Base-by-base conservation (phyloP, 2,888 invertebrate genomes). In the Endotricha flammealis region DNA sequence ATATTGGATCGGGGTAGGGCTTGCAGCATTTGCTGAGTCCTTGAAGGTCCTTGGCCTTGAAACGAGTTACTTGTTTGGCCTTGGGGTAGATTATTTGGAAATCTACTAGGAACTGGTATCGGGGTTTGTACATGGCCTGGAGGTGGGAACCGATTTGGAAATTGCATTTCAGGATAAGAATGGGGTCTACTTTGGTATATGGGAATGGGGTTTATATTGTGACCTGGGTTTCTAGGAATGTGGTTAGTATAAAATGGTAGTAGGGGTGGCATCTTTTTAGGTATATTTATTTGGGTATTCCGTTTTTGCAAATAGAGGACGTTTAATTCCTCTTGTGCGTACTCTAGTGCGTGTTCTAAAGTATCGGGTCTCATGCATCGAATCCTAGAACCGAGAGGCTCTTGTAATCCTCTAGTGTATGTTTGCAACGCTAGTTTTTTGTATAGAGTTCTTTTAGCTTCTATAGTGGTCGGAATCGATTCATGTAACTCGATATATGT, bases 291-390 rank as follows among this genome's bases (percentile, higher is more conserved):
- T 3, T 16, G 4, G 23, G 3, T 36, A 23, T 41, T 42, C 3
- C 44, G 32, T 1, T 38, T n/a, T 28, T 44, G 47, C 6, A 44
- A 8, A 9, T 48, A 47, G 8, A 43, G 8, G 4, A 28, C 38
- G 16, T 50, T 50, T 0, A 38, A 3, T 24, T 47, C 44, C 7
- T 46, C 44, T 1, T 46, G 46, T 0, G 44, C 44, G 10, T 25
- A 49, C n/a, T 46, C 36, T 8, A 46, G 24, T 1, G 42, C 43
- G 9, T 46, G 37, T 43, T 23, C 69, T 64, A 46, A 51, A 39
- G 14, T 63, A 62, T 38, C 23, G 20, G 39, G 29, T 11, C 39
- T 3, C 39, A 30, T 30, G n/a, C 35, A 34, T 22, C 41, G 12
- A 13, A 32, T 29, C 12, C 44, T 22, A 32, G 25, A 39, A 8